Evolutionary conservation across 2,113 vertebrate genomes (phyloP).

Genomic region (Actenoides lindsayi): DNA sequence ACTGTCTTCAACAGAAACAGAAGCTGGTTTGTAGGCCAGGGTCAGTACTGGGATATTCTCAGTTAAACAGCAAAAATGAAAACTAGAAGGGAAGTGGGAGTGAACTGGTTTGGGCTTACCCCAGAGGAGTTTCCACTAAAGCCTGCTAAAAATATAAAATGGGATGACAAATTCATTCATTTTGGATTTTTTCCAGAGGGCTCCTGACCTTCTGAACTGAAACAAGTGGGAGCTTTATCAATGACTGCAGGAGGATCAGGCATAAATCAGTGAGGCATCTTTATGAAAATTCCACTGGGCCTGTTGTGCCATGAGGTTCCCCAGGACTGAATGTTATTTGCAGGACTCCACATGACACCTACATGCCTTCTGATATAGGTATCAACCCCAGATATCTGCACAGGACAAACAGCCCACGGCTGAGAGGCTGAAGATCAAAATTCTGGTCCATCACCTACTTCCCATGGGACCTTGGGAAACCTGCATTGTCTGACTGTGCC

Average conservation of each 20-base stretch:
- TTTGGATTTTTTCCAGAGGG: neutral
- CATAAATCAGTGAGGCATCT: neutral
- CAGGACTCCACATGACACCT: neutral
- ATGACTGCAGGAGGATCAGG: neutral
- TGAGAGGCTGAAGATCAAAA: neutral
- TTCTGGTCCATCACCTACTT: neutral
- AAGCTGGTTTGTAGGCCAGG: neutral
- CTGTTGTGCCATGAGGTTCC: neutral
- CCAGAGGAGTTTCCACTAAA: neutral
- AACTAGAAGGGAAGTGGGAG: neutral
- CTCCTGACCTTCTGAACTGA: neutral
- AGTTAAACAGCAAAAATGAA: neutral
- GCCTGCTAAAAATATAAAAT: neutral
- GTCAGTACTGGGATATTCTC: neutral
- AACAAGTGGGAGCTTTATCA: neutral
- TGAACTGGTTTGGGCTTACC: neutral
- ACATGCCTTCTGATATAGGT: neutral
- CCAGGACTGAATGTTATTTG: neutral
- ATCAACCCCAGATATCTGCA: rapidly evolving
- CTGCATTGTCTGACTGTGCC: neutral
- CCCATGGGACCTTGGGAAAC: neutral
- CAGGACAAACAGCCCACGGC: neutral
- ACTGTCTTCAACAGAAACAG: neutral
- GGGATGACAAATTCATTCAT: rapidly evolving
- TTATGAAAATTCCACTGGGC: neutral